Evolutionary conservation across 2,797 vertebrate genomes (phyloP).

Genomic region (Antrozous pallidus): DNA sequence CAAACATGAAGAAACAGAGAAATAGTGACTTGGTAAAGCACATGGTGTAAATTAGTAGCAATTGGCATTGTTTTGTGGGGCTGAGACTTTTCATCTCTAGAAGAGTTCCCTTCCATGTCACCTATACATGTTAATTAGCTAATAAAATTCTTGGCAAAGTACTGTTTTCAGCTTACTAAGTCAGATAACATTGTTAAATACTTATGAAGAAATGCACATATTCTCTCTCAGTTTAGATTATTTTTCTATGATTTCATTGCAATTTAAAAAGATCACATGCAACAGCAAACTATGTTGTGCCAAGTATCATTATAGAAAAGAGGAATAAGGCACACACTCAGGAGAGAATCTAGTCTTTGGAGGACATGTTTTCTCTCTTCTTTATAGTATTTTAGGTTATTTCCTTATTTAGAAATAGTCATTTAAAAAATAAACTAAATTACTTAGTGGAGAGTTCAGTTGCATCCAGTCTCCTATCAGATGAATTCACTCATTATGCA

Average conservation of each 20-base stretch:
- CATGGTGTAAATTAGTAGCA: neutral
- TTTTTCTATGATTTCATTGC: constrained; percentile 10
- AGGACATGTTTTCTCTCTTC: neutral
- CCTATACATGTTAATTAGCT: neutral
- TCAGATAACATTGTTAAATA: neutral
- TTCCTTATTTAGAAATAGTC: neutral
- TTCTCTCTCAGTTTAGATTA: neutral
- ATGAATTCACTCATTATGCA: constrained; percentile 41
- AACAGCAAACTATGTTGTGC: neutral
- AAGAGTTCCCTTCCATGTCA: no score
- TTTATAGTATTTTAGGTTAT: neutral
- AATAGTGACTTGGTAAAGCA: neutral
- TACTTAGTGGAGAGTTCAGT: constrained; percentile 15
- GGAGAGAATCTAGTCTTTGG: neutral
- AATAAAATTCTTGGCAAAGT: constrained; percentile 32
- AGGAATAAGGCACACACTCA: neutral
- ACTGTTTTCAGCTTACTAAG: neutral
- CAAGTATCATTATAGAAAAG: neutral
- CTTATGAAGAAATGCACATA: neutral
- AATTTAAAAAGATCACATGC: neutral
- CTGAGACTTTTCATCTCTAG: no score
- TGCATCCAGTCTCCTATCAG: neutral
- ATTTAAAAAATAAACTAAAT: constrained; percentile 10
- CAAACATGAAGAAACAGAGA: neutral
- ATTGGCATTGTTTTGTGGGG: no score